Base-by-base conservation (phyloP, 2,888 invertebrate species). In the Petrolisthes manimaculis region DNA sequence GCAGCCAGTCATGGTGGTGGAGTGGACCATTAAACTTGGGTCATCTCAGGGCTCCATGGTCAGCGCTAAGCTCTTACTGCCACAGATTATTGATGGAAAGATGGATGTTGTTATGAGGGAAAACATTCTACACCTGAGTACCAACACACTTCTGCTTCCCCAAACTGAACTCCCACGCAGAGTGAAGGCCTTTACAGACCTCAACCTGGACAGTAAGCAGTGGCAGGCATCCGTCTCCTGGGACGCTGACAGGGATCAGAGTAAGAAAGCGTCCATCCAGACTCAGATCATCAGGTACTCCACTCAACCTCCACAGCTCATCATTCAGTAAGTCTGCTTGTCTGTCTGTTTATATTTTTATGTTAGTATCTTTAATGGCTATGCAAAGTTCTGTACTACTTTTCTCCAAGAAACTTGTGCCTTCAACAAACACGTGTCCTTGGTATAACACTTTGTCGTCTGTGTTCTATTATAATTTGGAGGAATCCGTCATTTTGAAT, bases 231-330 rank as follows among this genome's bases (percentile, higher is more conserved):
- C 74, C 55, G n/a, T 88, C 18, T 71, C n/a, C 71, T 88, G 88
- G 88, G 74, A 88, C 75, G 84, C 74, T 4, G 88, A 88, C 69
- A 5, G 56, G 6, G 77, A 88, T 61, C 18, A 74, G 0, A 61
- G 67, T 4, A 21, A 80, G 61, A 84, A 84, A 67, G 4, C 84
- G 14, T 54, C 61, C 5, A 18, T 67, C 0, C 84, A 88, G 5
- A 81, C 51, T 54, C 80, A 5, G 14, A 18, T 88, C 5, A 53
- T 84, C 9, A 84, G 67, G 3, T 56, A 54, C 21, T 12, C 67
- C 24, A 37, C 61, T 14, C 75, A 18, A 5, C 86, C 78, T 4
- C 67, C 77, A 54, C 69, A 78, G 24, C 67, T 78, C 51, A 37
- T 51, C 8, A 18, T 87, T 8, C 18, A 51, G 83, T 83, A 37